A percentile compares a stretch with the other conserved stretches of the same genome.
These are phyloP conservation scores for Caenorhabditis sp. DNA, from an alignment of 2,888 invertebrate genomes.

Conservation along the genomic window DNA sequence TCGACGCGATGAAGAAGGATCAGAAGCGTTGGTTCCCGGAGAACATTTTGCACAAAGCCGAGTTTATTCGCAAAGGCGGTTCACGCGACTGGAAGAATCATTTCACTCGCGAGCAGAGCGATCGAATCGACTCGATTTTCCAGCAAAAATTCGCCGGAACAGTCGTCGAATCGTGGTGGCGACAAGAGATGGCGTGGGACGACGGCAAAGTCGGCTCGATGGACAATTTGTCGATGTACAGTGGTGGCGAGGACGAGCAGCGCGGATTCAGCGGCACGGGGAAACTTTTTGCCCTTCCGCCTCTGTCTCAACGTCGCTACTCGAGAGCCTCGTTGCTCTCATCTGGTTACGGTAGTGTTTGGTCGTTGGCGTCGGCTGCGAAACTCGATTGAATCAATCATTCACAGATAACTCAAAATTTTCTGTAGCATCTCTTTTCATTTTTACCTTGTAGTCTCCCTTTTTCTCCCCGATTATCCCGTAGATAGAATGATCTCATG, in stretches of 20 bases:
- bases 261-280: too few species aligned
- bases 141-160: conserved; percentile 43
- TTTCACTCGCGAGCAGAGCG: conserved; percentile 64
- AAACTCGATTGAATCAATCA: too few species aligned
- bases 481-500: background rate
- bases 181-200: conserved; percentile 66
- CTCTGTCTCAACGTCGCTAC: conserved; percentile 31
- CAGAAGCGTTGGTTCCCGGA: conserved; percentile 68
- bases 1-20: conserved; percentile 68
- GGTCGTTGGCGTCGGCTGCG: conserved; percentile 36
- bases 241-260: conserved; percentile 15
- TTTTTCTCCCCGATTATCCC: background rate
- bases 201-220: conserved; percentile 39
- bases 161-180: conserved; percentile 49
- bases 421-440: too few species aligned
- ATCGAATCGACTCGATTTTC: conserved; percentile 58
- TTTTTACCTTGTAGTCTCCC: too few species aligned
- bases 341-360: conserved; percentile 53
- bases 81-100: conserved; percentile 69
- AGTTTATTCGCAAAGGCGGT: conserved; percentile 69
- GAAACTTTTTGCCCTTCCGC: conserved; percentile 32
- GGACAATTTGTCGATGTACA: conserved; percentile 22
- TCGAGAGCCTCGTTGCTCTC: conserved; percentile 41
- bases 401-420: too few species aligned
- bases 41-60: conserved; percentile 53